Percentiles rank a stretch among this genome's conserved stretches.
Conservation (phyloP, 2,113 vertebrate species). For the Myxocyprinus asiaticus region DNA sequence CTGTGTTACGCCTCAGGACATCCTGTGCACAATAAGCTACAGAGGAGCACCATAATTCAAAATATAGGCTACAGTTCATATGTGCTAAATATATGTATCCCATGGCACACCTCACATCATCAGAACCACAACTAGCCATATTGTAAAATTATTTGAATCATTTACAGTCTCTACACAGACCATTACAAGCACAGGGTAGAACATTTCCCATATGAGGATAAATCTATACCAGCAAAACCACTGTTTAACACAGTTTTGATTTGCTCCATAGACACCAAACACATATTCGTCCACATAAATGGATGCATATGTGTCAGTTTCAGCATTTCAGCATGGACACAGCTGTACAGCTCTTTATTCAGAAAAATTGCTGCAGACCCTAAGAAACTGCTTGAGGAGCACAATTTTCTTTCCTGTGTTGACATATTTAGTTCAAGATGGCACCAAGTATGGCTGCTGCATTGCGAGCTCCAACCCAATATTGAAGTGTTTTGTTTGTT, state of each 20-base stretch:
- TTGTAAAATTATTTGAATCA: slow-evolving; percentile 29
- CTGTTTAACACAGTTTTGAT: background rate
- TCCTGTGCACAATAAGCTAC: background rate
- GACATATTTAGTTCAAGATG: too few species aligned
- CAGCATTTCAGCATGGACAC: too few species aligned
- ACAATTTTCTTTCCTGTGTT: too few species aligned
- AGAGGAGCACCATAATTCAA: background rate
- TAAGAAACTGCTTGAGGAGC: too few species aligned
- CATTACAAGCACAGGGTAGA: slow-evolving; percentile 19
- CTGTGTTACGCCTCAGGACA: background rate
- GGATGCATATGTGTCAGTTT: too few species aligned
- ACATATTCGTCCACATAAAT: background rate
- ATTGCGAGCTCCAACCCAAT: too few species aligned
- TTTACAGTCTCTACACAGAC: slow-evolving; percentile 11
- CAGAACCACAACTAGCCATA: background rate
- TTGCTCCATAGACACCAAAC: background rate
- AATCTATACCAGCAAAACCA: slow-evolving; percentile 1
- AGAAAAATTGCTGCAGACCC: too few species aligned
- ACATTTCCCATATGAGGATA: slow-evolving; percentile 16
- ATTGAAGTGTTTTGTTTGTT: too few species aligned
- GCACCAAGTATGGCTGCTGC: too few species aligned
- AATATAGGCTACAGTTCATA: slow-evolving; percentile 12
- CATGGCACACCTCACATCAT: slow-evolving; percentile 13
- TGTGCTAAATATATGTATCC: slow-evolving; percentile 19
- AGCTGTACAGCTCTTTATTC: too few species aligned